Conservation (phyloP, 2,888 invertebrate genomes). For the Lapara coniferarum region DNA sequence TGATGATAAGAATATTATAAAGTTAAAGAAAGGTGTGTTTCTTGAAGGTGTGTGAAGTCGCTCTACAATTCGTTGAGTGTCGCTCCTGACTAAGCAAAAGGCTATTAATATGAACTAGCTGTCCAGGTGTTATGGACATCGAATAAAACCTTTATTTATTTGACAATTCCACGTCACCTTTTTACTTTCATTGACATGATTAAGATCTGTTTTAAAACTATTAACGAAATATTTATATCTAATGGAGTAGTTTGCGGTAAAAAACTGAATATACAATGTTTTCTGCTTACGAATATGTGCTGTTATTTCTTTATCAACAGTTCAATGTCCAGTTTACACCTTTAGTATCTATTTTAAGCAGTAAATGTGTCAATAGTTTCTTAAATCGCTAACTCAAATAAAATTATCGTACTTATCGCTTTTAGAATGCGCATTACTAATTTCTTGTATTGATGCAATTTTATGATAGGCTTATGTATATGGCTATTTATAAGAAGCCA, state of each 20-base stretch:
- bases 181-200: conserved; percentile 4
- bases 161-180: conserved; percentile 3
- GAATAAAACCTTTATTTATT: conserved; percentile 24
- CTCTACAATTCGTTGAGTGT: too few species aligned
- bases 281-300: not conserved
- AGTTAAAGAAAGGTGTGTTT: too few species aligned
- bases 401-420: not conserved
- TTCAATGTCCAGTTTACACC: not conserved
- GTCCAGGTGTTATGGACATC: not conserved
- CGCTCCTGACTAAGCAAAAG: too few species aligned
- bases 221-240: conserved; percentile 9
- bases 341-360: not conserved
- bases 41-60: too few species aligned
- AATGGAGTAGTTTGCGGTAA: not conserved
- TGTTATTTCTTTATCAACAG: conserved; percentile 9
- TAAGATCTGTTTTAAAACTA: conserved; percentile 8
- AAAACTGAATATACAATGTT: not conserved
- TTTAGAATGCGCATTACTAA: not conserved
- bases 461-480: not conserved
- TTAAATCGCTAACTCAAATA: not conserved
- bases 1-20: too few species aligned
- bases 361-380: not conserved
- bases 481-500: not conserved
- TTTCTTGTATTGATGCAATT: not conserved
- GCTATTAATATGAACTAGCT: conserved; percentile 3